These are phyloP conservation scores for Chalcis sispes DNA, from an alignment of 2,888 invertebrate genomes.

Conservation along the genomic window DNA sequence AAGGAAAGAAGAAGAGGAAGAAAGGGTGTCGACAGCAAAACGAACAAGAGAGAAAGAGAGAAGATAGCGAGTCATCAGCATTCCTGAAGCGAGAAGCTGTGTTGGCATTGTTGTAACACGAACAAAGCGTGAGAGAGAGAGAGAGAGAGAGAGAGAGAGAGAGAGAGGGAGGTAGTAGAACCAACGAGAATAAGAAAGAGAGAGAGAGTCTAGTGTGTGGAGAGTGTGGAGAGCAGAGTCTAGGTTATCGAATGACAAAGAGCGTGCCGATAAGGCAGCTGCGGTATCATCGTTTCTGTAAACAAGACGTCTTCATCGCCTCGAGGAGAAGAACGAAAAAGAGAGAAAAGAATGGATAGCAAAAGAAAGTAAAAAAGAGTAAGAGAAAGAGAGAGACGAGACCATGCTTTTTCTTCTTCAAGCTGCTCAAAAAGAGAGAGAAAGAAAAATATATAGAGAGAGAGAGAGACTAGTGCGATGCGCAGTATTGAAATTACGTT, in stretches of 20 bases:
- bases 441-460: conserved; percentile 12
- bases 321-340: neutral
- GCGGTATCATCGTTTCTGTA: conserved; percentile 51
- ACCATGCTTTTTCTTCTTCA: conserved; percentile 19
- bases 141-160: conserved; percentile 11
- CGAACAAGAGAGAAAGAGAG: too few species aligned
- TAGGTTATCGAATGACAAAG: conserved; percentile 53
- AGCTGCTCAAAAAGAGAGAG: too few species aligned
- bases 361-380: too few species aligned
- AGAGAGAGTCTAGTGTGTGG: neutral
- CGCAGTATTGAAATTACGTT: conserved; percentile 43
- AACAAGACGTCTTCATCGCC: conserved; percentile 47
- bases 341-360: too few species aligned
- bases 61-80: conserved; percentile 48
- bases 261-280: conserved; percentile 52
- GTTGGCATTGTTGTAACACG: conserved; percentile 50
- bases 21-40: neutral
- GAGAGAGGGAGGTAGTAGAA: conserved; percentile 23
- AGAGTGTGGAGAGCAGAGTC: conserved; percentile 3
- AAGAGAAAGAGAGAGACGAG: conserved; percentile 2
- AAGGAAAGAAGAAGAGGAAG: conserved; percentile 16
- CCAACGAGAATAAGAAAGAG: conserved; percentile 24
- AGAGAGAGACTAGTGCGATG: neutral
- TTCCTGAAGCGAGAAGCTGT: conserved; percentile 45
- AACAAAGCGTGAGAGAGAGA: conserved; percentile 23